phyloP scores from a whole-genome alignment of 1,140 invertebrate species.

The Pristionchus pacificus region DNA sequence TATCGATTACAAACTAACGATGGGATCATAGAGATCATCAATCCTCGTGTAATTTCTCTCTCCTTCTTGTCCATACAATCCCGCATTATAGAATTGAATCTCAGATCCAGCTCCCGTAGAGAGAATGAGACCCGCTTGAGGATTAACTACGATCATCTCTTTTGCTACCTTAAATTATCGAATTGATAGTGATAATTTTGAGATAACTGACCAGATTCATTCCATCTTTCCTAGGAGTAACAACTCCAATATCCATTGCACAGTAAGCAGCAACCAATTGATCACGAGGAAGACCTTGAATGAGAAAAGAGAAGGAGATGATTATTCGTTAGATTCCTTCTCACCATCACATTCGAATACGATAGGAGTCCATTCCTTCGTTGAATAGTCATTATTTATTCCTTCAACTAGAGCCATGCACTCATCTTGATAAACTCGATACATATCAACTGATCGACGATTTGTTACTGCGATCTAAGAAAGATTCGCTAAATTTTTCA shows the following conservation, averaged over 20 bases:
- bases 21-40: constrained; percentile 45
- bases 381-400: constrained; percentile 48
- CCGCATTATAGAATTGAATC: constrained; percentile 54
- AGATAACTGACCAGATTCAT: constrained; percentile 46
- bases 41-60: constrained; percentile 46
- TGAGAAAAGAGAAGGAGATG: too few species aligned
- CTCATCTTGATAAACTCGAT: constrained; percentile 56
- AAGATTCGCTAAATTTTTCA: constrained; percentile 7
- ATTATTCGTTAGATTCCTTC: background rate
- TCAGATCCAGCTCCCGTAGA: constrained; percentile 55
- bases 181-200: background rate
- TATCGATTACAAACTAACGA: constrained; percentile 24
- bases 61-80: constrained; percentile 46
- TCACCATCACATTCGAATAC: constrained; percentile 54
- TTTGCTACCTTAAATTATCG: constrained; percentile 38
- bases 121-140: constrained; percentile 48
- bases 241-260: constrained; percentile 57
- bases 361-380: constrained; percentile 48
- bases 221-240: constrained; percentile 55
- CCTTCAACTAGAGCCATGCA: constrained; percentile 48
- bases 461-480: constrained; percentile 53
- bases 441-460: constrained; percentile 52
- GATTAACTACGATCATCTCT: constrained; percentile 57
- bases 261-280: constrained; percentile 53
- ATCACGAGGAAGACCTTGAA: constrained; percentile 43